Conservation (phyloP, 1,140 invertebrate genomes). For the Nebria ingens region DNA sequence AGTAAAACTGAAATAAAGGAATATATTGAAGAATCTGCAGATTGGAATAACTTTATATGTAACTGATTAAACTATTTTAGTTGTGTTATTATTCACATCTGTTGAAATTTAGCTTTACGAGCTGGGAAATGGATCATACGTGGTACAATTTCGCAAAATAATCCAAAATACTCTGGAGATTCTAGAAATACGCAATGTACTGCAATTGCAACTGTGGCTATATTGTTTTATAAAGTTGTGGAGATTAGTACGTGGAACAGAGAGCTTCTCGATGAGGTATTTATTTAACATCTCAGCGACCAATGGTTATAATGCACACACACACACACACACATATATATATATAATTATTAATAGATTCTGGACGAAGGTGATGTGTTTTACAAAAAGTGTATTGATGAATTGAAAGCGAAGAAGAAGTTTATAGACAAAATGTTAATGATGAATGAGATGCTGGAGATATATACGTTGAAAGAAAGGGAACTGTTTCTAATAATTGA, state of each 20-base stretch:
- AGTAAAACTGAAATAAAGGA: constrained; percentile 35
- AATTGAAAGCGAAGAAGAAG: constrained; percentile 34
- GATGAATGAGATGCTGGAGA: constrained; percentile 30
- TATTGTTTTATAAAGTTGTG: constrained; percentile 31
- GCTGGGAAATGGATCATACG: constrained; percentile 39
- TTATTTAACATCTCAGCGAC: too few species aligned
- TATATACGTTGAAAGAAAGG: constrained; percentile 26
- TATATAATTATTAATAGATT: constrained; percentile 29
- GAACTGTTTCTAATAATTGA: constrained; percentile 26
- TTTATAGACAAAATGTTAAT: constrained; percentile 24
- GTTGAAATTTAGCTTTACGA: constrained; percentile 33
- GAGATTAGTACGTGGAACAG: constrained; percentile 33
- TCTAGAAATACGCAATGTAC: constrained; percentile 40
- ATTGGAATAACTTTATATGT: constrained; percentile 40
- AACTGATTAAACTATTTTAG: constrained; percentile 12
- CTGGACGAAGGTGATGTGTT: constrained; percentile 36
- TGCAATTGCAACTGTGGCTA: constrained; percentile 36
- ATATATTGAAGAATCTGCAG: constrained; percentile 34
- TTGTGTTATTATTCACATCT: background rate
- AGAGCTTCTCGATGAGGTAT: constrained; percentile 38
- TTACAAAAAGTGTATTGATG: constrained; percentile 36
- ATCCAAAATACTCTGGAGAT: constrained; percentile 35
- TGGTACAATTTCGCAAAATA: constrained; percentile 38
- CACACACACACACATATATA: too few species aligned
- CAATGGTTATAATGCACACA: too few species aligned